A percentile compares a stretch with the other conserved stretches of the same genome.
Conservation (phyloP, 1,140 invertebrate genomes). For the Micrasema minimum region DNA sequence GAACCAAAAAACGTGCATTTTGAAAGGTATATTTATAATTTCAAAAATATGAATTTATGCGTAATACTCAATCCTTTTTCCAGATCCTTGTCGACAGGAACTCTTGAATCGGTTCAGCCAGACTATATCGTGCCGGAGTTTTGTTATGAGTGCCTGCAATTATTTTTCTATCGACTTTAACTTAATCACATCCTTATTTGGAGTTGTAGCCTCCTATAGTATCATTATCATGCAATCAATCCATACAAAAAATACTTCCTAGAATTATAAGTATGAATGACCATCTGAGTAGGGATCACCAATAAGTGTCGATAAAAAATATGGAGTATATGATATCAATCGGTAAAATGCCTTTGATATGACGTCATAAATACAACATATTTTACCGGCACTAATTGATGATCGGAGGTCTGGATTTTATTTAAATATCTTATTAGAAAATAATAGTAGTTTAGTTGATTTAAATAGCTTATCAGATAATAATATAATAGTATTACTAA, state of each 20-base stretch:
- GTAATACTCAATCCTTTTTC: no score
- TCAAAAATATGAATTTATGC: not conserved
- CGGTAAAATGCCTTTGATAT: not conserved
- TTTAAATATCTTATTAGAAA: not conserved
- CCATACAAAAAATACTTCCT: constrained; percentile 14
- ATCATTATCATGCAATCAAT: constrained; percentile 20
- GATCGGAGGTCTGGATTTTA: not conserved
- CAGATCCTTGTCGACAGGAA: constrained; percentile 12
- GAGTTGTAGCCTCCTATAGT: constrained; percentile 15
- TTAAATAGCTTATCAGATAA: no score
- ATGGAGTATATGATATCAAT: not conserved
- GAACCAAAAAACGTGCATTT: not conserved
- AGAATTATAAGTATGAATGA: not conserved
- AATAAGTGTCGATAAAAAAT: no score
- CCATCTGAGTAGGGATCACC: no score
- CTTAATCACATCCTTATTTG: constrained; percentile 14
- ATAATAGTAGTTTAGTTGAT: not conserved
- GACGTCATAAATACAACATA: no score
- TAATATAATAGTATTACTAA: no score
- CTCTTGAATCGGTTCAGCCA: constrained; percentile 2
- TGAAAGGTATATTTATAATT: not conserved
- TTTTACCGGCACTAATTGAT: not conserved
- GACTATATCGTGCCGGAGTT: not conserved
- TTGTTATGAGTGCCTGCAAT: constrained; percentile 23
- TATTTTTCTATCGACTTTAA: constrained; percentile 33